Evolutionary conservation across 2,888 invertebrate species (phyloP), one percentile per base, ranked within the genome.

Genomic region (Acanthococcus lagerstroemiae): DNA sequence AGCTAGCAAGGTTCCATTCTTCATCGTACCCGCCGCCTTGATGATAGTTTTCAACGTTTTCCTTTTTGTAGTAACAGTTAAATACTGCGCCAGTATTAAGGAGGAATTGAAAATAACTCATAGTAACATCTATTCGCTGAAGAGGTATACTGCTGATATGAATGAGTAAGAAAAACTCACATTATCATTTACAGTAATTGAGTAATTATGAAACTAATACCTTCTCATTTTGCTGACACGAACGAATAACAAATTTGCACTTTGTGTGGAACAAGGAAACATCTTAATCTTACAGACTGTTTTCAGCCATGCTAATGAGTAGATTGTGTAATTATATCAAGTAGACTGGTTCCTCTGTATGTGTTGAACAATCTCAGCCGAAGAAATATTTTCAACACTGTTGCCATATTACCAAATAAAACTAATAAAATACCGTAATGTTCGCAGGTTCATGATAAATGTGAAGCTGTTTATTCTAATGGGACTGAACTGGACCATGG

Each of bases 401-500:
- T n/a, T n/a, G n/a, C n/a, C n/a, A n/a, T n/a, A n/a, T n/a, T n/a
- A n/a, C n/a, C n/a, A n/a, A n/a, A n/a, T n/a, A n/a, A n/a, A n/a
- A n/a, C n/a, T n/a, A n/a, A n/a, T n/a, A n/a, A n/a, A n/a, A n/a
- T n/a, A n/a, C n/a, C n/a, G n/a, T n/a, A n/a, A n/a, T n/a, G n/a
- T n/a, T 37, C n/a, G 37, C 66, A 69, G 69, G 19, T 68, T 68
- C 12, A 46, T 61, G 15, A 66, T 69, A 57, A 67, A 68, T 46
- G 27, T 68, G 4, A 69, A 69, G 54, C 19, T 69, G 21, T 69
- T 69, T 44, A 24, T 69, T 22, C 58, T 68, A 7, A 69, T 69
- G 69, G 69, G 69, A 24, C 55, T 69, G 2, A 67, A 68, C 26
- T 69, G 69, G 69, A 52, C 54, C 15, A 37, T 67, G 12, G 69